Conservation (phyloP, 2,888 invertebrate species). For the Lathronympha strigana region DNA sequence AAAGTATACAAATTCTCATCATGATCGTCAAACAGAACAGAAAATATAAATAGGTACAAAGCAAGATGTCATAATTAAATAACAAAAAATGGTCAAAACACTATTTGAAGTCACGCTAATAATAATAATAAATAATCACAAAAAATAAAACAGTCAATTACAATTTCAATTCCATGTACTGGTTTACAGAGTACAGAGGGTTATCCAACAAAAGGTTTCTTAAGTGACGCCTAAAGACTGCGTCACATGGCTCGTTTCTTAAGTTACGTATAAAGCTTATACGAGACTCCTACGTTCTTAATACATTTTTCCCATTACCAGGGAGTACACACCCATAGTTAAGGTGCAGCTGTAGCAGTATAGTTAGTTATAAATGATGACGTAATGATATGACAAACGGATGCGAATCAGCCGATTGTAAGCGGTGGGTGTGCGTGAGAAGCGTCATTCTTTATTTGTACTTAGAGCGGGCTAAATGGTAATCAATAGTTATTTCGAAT, state of each 20-base stretch:
- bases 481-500: not conserved
- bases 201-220: no score
- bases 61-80: no score
- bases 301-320: not conserved
- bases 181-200: no score
- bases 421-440: constrained; percentile 40
- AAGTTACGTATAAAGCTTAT: not conserved
- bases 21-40: no score
- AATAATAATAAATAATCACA: no score
- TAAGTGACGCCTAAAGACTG: no score
- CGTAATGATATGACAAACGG: constrained; percentile 38
- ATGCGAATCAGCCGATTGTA: constrained; percentile 24
- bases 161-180: no score
- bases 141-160: no score
- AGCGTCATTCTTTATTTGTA: constrained; percentile 9
- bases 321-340: constrained; percentile 16
- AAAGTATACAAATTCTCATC: no score
- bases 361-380: constrained; percentile 42
- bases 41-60: no score
- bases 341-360: constrained; percentile 37
- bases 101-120: no score
- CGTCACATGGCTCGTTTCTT: not conserved
- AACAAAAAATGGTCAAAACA: no score
- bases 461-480: not conserved
- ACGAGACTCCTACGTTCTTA: not conserved